Base-by-base conservation (phyloP, 2,113 vertebrate genomes). In the Bambusicola thoracicus region DNA sequence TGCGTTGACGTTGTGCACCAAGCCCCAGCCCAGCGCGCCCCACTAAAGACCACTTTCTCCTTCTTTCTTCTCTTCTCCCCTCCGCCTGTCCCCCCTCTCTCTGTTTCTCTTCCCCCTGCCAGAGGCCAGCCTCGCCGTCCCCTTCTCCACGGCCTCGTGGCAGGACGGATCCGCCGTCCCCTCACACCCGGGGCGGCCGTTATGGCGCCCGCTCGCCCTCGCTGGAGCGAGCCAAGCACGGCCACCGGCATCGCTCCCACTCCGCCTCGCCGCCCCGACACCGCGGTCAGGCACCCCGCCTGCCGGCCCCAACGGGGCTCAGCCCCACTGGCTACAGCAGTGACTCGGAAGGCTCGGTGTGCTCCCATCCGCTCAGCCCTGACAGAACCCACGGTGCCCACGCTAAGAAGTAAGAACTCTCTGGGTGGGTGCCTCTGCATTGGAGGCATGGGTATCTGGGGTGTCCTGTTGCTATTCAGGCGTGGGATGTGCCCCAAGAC, bases 311-410 rank as follows among this genome's bases (percentile, higher is more conserved):
- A 5, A 97, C 97, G 67, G 98, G 98, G 32, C 98, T 98, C n/a
- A 98, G 98, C 87, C 97, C 98, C 90, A 93, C 96, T 8, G 97
- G 92, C 95, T 98, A 85, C 95, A 99, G 99, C 98, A 99, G 98
- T 62, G 98, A 99, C 97, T 99, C 99, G 7, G 97, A 97, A 89
- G 98, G 96, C 90, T 98, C 98, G 24, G 97, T 92, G 66, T 97
- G 95, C 58, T 98, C 98, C 61, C 98, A 97, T 40, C 81, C 95
- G 2, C 84, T 93, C 13, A 92, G 96, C 75, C 87, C 95, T 2
- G 97, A 98, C 89, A 98, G 98, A 97, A 98, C 96, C 91, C 98
- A 98, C 83, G 96, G 92, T 43, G 87, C 97, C 24, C 98, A 98
- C 10, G 96, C 96, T 75, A 99, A 98, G 97, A 99, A 98, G 99